Evolutionary conservation across 2,113 vertebrate genomes (phyloP).

Genomic region (Lipophrys pholis): DNA sequence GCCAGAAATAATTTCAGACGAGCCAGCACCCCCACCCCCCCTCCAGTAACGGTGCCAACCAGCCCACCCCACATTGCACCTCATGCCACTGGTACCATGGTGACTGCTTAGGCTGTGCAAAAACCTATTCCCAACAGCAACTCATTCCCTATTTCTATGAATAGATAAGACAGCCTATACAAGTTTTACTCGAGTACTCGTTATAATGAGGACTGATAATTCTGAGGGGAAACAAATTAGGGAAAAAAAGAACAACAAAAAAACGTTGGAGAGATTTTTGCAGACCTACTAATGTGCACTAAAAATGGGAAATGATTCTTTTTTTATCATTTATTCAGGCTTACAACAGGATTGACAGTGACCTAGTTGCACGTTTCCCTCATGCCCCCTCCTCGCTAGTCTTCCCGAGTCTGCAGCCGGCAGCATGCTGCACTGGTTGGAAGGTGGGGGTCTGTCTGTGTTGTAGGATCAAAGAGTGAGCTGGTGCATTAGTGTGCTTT

Average conservation of each 20-base stretch:
- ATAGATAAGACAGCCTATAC: constrained; percentile 25
- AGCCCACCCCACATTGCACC: constrained; percentile 55
- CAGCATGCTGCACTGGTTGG: constrained; percentile 43
- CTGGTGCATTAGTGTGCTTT: constrained; percentile 17
- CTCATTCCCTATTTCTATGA: constrained; percentile 20
- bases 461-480: constrained; percentile 54
- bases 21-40: constrained; percentile 42
- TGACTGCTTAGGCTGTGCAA: constrained; percentile 57
- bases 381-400: constrained; percentile 43
- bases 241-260: neutral
- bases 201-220: constrained; percentile 9
- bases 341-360: constrained; percentile 72
- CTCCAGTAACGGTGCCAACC: constrained; percentile 41
- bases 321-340: constrained; percentile 53
- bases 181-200: constrained; percentile 13
- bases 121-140: constrained; percentile 16
- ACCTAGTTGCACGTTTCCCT: constrained; percentile 76
- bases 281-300: neutral
- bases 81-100: constrained; percentile 70
- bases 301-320: constrained; percentile 5
- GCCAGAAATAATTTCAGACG: constrained; percentile 65
- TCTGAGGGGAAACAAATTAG: neutral
- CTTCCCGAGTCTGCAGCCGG: constrained; percentile 49
- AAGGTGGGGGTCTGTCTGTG: constrained; percentile 62
- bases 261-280: neutral